Evolutionary conservation across 2,113 vertebrate species (phyloP).

Genomic region (Fregata magnificens): DNA sequence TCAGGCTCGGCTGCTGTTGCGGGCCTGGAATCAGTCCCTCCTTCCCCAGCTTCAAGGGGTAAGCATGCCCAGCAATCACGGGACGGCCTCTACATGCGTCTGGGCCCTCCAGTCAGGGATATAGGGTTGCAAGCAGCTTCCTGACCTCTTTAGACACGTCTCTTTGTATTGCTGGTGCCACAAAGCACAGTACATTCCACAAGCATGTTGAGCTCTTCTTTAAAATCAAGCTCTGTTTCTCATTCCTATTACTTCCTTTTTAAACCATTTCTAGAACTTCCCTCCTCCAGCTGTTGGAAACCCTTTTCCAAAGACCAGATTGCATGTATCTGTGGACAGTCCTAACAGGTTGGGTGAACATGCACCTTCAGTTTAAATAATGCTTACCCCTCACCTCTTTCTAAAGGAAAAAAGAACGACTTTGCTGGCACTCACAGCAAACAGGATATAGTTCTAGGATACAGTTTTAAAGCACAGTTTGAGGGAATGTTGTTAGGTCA

Average conservation of each 20-base stretch:
- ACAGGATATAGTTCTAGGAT: neutral
- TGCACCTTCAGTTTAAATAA: neutral
- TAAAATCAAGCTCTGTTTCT: neutral
- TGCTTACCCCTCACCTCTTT: neutral
- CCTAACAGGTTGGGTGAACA: neutral
- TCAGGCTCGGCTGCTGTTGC: neutral
- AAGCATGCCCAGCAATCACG: fast-evolving
- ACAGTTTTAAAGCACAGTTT: neutral
- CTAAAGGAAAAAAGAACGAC: fast-evolving
- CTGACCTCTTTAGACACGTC: neutral
- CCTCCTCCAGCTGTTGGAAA: neutral
- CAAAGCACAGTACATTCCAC: neutral
- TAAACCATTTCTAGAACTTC: neutral
- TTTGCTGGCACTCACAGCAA: neutral
- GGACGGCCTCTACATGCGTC: neutral
- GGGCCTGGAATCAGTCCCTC: neutral
- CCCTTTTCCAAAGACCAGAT: neutral
- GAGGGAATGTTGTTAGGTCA: neutral
- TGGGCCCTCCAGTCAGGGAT: neutral
- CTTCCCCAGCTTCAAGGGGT: neutral
- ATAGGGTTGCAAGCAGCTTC: neutral
- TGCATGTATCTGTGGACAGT: fast-evolving
- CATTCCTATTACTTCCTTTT: neutral
- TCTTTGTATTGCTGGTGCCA: neutral
- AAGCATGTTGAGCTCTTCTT: neutral